These are phyloP conservation scores for Cryptocephalus primarius DNA, from an alignment of 2,888 invertebrate genomes.

Conservation along the genomic window DNA sequence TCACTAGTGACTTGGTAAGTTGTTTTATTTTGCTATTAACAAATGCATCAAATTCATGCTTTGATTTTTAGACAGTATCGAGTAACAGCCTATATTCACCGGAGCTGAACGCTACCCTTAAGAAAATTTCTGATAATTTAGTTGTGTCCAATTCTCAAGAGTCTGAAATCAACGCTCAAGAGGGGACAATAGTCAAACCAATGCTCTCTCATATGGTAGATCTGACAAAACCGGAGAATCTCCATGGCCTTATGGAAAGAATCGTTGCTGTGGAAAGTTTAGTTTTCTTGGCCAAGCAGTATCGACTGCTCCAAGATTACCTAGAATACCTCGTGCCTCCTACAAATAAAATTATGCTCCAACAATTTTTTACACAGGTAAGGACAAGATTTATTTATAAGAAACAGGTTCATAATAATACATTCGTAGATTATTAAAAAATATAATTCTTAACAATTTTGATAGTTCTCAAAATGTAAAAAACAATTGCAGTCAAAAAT, in stretches of 20 bases:
- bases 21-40: not conserved
- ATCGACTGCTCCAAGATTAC: slow-evolving; percentile 72
- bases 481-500: no score
- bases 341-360: slow-evolving; percentile 54
- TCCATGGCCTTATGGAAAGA: slow-evolving; percentile 76
- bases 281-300: slow-evolving; percentile 80
- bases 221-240: slow-evolving; percentile 54
- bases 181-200: slow-evolving; percentile 40
- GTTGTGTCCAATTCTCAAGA: slow-evolving; percentile 36
- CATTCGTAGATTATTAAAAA: not conserved
- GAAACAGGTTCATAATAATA: slow-evolving; percentile 1
- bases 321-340: slow-evolving; percentile 72
- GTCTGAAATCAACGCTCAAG: slow-evolving; percentile 24
- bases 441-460: not conserved
- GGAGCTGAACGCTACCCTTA: slow-evolving; percentile 63
- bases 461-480: no score
- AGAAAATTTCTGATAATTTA: slow-evolving; percentile 66
- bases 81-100: slow-evolving; percentile 47
- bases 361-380: slow-evolving; percentile 58
- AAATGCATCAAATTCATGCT: not conserved
- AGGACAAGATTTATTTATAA: slow-evolving; percentile 7
- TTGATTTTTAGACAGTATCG: slow-evolving; percentile 37
- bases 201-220: slow-evolving; percentile 53
- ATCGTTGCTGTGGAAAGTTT: slow-evolving; percentile 90
- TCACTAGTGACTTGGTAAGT: slow-evolving; percentile 63